Evolutionary conservation across 2,113 vertebrate genomes (phyloP).

Genomic region (Reinhardtius hippoglossoides): DNA sequence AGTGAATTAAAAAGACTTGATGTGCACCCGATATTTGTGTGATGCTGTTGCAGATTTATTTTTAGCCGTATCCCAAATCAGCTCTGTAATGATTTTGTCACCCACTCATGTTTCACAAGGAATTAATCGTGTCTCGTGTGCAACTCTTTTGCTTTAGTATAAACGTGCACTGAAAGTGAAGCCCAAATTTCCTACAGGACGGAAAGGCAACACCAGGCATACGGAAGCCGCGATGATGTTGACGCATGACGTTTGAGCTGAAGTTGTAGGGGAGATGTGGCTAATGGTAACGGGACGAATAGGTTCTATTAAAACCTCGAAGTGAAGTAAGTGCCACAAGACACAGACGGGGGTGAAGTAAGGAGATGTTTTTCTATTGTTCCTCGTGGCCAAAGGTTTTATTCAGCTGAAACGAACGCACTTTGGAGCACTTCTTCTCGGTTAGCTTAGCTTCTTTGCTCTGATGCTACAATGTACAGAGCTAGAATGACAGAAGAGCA

Average conservation of each 20-base stretch:
- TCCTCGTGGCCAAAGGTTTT: neutral
- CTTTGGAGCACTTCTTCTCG: constrained; percentile 31
- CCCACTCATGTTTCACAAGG: accelerated
- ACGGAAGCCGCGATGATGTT: constrained; percentile 77
- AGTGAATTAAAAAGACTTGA: too few relatives aligned
- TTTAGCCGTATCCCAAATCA: neutral
- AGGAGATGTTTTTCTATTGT: neutral
- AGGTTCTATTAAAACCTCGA: constrained; percentile 23
- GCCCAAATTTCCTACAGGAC: neutral
- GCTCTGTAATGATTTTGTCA: neutral
- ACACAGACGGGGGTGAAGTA: constrained; percentile 49
- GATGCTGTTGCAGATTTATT: neutral
- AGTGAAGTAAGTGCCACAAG: constrained; percentile 1
- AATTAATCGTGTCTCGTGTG: too few relatives aligned
- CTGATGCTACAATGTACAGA: constrained; percentile 12
- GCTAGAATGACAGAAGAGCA: constrained; percentile 37
- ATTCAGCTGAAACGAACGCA: constrained; percentile 33
- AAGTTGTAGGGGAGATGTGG: constrained; percentile 41
- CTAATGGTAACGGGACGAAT: constrained; percentile 51
- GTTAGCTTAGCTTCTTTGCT: constrained; percentile 68
- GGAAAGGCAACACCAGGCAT: constrained; percentile 46
- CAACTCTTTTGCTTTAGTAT: neutral
- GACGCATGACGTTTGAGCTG: constrained; percentile 72
- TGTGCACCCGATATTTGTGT: neutral
- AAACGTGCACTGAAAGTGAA: accelerated